A percentile compares a stretch with the other conserved stretches of the same genome.
Conservation (phyloP, 2,113 vertebrate genomes). For the Hemichromis elongatus region DNA sequence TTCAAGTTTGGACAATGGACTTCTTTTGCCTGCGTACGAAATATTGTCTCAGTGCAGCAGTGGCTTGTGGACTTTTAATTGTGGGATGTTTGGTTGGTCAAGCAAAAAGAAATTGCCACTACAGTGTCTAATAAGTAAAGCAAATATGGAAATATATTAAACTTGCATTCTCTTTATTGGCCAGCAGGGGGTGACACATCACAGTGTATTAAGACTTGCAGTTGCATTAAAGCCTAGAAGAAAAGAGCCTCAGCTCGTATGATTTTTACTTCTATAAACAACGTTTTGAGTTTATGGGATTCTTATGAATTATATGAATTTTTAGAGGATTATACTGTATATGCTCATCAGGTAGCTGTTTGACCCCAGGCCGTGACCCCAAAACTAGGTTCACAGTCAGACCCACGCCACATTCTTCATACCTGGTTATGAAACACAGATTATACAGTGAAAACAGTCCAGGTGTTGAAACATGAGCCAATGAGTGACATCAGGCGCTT, state of each 20-base stretch:
- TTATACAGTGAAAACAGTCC: not conserved
- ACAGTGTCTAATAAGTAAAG: too few relatives aligned
- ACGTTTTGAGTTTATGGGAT: not conserved
- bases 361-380: not conserved
- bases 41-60: too few relatives aligned
- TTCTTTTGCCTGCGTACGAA: too few relatives aligned
- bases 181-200: accelerated
- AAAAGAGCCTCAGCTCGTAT: not conserved
- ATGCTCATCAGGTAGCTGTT: accelerated
- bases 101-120: too few relatives aligned
- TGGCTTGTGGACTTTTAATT: too few relatives aligned
- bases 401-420: not conserved
- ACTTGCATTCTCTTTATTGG: too few relatives aligned
- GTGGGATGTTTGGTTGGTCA: too few relatives aligned
- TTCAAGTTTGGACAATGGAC: too few relatives aligned
- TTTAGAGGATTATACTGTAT: accelerated
- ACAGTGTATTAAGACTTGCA: not conserved
- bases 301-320: accelerated
- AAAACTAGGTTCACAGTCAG: not conserved
- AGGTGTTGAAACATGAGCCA: not conserved
- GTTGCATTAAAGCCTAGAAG: not conserved
- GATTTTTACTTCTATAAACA: accelerated
- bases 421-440: not conserved
- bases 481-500: not conserved
- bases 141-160: too few relatives aligned